Base-by-base conservation (phyloP, 2,113 vertebrate genomes). In the Cryptotis parvus region DNA sequence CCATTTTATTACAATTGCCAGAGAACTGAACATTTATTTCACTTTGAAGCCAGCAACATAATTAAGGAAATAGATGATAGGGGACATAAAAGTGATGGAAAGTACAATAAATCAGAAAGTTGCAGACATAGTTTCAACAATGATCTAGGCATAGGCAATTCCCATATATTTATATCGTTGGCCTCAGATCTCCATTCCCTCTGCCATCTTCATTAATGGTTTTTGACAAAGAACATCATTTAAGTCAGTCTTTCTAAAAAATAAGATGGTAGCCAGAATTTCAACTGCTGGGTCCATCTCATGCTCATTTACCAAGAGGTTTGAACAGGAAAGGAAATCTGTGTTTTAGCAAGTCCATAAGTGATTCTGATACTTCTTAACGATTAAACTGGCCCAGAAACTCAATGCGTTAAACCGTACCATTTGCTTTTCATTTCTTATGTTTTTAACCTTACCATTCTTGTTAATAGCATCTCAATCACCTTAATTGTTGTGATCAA, bases 1-100 rank as follows among this genome's bases (percentile, higher is more conserved):
- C 65, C 49, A 33, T 81, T 86, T 86, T 74, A 89, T 65, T 84
- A 49, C 69, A 20, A 41, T 29, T 70, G n/a, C 76, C 73, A 84
- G 80, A 87, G 9, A n/a, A 89, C 10, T 1, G 22, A 66, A 72
- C 33, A 66, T 41, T 86, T 92, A 87, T 75, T 89, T 91, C 41
- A 70, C n/a, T 92, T 92, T 80, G 74, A 81, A 82, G 78, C 22
- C 58, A 73, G 76, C 33, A 37, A 33, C 87, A 61, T 84, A 84
- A 94, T 76, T 82, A 80, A 75, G 72, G 35, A 90, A 88, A 86
- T 49, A 77, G 78, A 73, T 41, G 68, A 77, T 43, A 81, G 39
- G 79, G 63, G 14, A 29, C 55, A 89, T 43, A 41, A 76, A 80
- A 83, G 81, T 81, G 39, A 82, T 82, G 39, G 15, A 63, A 87